Base-by-base conservation (phyloP, 2,888 invertebrate genomes). In the Eueremaeus valkanovi region DNA sequence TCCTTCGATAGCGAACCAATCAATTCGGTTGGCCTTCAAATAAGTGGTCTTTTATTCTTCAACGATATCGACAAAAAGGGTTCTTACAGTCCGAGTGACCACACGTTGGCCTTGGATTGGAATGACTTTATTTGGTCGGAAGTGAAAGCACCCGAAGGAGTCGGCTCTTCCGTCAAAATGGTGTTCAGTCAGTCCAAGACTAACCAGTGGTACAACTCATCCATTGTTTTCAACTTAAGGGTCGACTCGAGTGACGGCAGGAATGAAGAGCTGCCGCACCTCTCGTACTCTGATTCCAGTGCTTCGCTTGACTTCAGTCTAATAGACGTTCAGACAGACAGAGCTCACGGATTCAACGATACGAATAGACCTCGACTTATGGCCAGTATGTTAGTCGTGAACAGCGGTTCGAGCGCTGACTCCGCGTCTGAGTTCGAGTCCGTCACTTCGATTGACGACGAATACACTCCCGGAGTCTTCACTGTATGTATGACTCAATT, bases 391-490 rank as follows among this genome's bases (percentile, higher is more conserved):
- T 63, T 42, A 16, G 24, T 74, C 13, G 40, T 51, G 21, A 49
- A 27, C 13, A 45, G 29, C 27, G 58, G 75, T 6, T 8, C 40
- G 9, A 36, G 2, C 16, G 3, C 61, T 33, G 13, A 61, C 5
- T 16, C 5, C 3, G 36, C 9, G 13, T 11, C 33, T 31, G 21
- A 66, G 13, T 36, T 36, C 1, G 21, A 36, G 3, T 27, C 11
- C 27, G 27, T 36, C 36, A 68, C 51, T 11, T 55, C 61, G 13
- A 76, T 76, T 49, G 76, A 76, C 36, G 76, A 76, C 51, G 76
- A 76, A 27, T 73, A 74, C 68, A 70, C 76, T 33, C 76, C 76
- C 24, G 76, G 76, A 55, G 74, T 76, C 21, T 76, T 76, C 51
- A 27, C 21, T 27, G 76, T 74, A 76, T n/a, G n/a, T n/a, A n/a